Evolutionary conservation across 2,797 vertebrate genomes (phyloP).

Genomic region (Etheostoma nigrum): DNA sequence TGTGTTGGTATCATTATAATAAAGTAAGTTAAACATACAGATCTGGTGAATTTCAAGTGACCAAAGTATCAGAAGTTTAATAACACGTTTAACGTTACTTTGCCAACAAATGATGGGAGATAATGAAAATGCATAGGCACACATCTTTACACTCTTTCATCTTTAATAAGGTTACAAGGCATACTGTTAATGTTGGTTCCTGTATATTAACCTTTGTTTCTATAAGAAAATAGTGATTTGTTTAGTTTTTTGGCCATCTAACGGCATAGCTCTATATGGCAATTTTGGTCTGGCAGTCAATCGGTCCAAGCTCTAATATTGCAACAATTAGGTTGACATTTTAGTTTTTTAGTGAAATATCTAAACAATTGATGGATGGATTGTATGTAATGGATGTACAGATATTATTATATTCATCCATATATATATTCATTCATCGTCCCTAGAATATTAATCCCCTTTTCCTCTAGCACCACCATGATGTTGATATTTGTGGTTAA

Average conservation of each 20-base stretch:
- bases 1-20: constrained; percentile 5
- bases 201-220: constrained; percentile 12
- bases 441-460: neutral
- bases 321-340: neutral
- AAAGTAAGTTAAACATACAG: constrained; percentile 11
- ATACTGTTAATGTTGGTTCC: constrained; percentile 3
- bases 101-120: constrained; percentile 30
- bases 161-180: constrained; percentile 15
- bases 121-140: constrained; percentile 6
- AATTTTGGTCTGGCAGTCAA: neutral
- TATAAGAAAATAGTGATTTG: neutral
- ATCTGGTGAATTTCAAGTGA: constrained; percentile 32
- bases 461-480: neutral
- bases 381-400: neutral
- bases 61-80: constrained; percentile 5
- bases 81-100: neutral
- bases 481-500: constrained; percentile 4
- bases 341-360: neutral
- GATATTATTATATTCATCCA: too few species aligned
- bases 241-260: neutral
- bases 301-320: neutral
- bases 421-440: too few species aligned
- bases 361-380: neutral
- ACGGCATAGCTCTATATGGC: neutral
- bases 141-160: constrained; percentile 23